Base-by-base conservation (phyloP, 1,140 invertebrate genomes). In the Drosophila bocqueti region DNA sequence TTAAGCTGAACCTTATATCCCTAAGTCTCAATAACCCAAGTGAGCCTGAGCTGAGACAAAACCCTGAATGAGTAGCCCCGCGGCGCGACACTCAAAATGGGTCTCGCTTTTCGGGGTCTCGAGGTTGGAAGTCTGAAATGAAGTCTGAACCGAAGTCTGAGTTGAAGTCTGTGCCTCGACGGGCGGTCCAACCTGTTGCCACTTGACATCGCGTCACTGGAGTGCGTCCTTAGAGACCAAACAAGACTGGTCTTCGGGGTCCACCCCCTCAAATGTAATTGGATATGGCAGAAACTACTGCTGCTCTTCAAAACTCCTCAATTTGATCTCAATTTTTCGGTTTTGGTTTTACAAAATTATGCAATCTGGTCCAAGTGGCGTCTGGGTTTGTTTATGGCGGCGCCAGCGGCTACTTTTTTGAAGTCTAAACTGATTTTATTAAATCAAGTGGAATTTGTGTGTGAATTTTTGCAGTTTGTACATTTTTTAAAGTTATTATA, bases 181-280 rank as follows among this genome's bases (percentile, higher is more conserved):
- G 68, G 83, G 83, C 83, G 84, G 84, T 87, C 69, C 81, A 89
- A 89, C 85, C 85, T 89, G 85, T 89, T 89, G 85, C 38, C 85
- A 87, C 84, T 87, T 89, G 75, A 86, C 79, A 86, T 86, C 71
- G 15, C 9, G 67, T 38, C 21, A 55, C 34, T 60, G 63, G 45
- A 73, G 69, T 73, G 69, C 54, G 83, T 50, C 60, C 78, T 81
- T 57, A 72, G 60, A 60, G 26, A 4, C 36, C 76, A 80, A 76
- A 83, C 62, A 64, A 64, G 63, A 8, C 42, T 11, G 80, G 61
- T 24, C 66, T 49, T 26, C 15, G 57, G 64, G 31, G n/a, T 52
- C 43, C 67, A 57, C 54, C 54, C 69, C 50, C 45, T 50, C n/a
- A 9, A 50, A 26, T 72, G 69, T 72, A 73, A 73, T 61, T 34